phyloP scores from a whole-genome alignment of 2,797 vertebrate genomes.

The Falco novaeseelandiae region DNA sequence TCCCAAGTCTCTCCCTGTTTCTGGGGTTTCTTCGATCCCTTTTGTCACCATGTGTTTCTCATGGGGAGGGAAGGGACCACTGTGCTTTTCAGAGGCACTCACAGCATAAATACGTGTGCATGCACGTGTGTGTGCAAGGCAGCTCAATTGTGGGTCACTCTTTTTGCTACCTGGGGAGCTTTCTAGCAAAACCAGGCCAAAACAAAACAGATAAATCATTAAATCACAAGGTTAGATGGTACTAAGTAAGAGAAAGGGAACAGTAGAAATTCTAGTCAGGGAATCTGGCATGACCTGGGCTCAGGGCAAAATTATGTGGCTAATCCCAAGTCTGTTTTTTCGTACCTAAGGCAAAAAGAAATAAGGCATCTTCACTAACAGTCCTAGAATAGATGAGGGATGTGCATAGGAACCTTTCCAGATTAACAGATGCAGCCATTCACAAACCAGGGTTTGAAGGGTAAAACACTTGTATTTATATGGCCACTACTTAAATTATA shows the following conservation, averaged over 20 bases:
- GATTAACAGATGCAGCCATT: not conserved
- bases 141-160: not conserved
- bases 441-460: not conserved
- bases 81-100: not conserved
- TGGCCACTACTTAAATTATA: not conserved
- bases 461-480: not conserved
- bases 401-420: not conserved
- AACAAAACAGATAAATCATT: not conserved
- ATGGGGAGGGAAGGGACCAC: not conserved
- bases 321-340: not conserved
- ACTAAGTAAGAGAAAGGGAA: not conserved
- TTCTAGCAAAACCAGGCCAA: not conserved
- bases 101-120: no score
- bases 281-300: not conserved
- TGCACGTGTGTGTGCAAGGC: not conserved
- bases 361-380: not conserved
- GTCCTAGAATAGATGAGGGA: not conserved
- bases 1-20: not conserved
- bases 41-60: not conserved
- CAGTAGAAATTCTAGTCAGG: not conserved
- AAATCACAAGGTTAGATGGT: not conserved
- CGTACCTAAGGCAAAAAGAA: not conserved
- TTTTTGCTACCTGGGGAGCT: not conserved
- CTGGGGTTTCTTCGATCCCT: not conserved
- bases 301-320: not conserved